Evolutionary conservation across 2,113 vertebrate species (phyloP).

Genomic region (Ardeotis arabs): DNA sequence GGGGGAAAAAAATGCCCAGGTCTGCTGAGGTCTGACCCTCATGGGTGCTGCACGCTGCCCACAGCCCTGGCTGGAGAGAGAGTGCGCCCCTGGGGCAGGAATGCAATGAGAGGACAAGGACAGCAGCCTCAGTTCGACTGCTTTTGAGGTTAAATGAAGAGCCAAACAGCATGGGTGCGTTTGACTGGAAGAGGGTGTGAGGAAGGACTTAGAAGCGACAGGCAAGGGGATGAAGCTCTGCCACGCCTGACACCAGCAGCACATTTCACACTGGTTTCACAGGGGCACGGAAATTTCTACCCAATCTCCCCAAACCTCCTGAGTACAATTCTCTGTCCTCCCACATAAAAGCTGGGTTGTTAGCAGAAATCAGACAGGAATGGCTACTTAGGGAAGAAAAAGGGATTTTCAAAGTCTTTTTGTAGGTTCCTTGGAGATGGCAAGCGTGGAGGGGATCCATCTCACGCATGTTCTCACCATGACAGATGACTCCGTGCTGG

Average conservation of each 20-base stretch:
- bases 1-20: no score
- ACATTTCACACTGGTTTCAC: background rate
- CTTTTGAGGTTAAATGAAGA: background rate
- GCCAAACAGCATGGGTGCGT: background rate
- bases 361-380: background rate
- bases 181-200: background rate
- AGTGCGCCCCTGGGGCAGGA: background rate
- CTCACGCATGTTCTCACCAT: rapidly evolving
- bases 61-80: background rate
- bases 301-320: background rate
- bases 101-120: rapidly evolving
- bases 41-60: background rate
- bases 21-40: background rate
- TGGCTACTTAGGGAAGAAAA: rapidly evolving
- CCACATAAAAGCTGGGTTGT: background rate
- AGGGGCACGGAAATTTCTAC: background rate
- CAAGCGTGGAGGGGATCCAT: rapidly evolving
- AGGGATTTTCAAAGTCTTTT: background rate
- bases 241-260: background rate
- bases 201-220: background rate
- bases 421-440: background rate
- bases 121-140: background rate
- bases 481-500: background rate
- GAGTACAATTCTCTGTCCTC: rapidly evolving
- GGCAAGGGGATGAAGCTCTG: background rate